Evolutionary conservation across 1,140 invertebrate species (phyloP), one percentile per base, ranked within the genome.

Genomic region (Drosophila fuyamai): DNA sequence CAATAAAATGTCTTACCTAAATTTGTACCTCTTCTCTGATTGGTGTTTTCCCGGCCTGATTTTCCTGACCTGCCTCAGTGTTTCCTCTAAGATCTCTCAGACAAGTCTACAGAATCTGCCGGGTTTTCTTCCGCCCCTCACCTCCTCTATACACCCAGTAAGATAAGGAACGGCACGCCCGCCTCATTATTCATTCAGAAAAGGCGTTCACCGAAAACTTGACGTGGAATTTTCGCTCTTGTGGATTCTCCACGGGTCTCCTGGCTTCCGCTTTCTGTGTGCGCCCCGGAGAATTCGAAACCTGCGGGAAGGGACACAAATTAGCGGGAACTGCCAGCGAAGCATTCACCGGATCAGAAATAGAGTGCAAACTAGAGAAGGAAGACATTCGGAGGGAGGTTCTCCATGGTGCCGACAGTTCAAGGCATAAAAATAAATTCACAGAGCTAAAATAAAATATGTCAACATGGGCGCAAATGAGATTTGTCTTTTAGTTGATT

Each of bases 141-240:
- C 13, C 5, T 43, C n/a, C 8, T 16, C 12, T 32, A 7, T 9
- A 9, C 5, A 18, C 23, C 27, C 40, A 51, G 18, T 38, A 10
- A 14, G 38, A 27, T 10, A 32, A 51, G 48, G 55, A 59, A 35
- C 46, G 51, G 47, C 47, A 62, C 75, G 65, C 66, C 71, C 60
- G 70, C 79, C 70, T 76, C 82, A 86, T 86, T 88, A 86, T 86
- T 86, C 79, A 86, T 86, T 79, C 83, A 82, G 78, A 54, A 75
- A 81, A 81, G 75, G 76, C 72, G 68, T 73, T 76, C 75, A 46
- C 44, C 57, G 61, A 74, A 71, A 63, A 81, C 76, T 61, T 63
- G 72, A 68, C 61, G 51, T 48, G 74, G 61, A 76, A 76, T 67
- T 67, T 70, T 75, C 36, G 46, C 40, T 60, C 63, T 61, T 56